Evolutionary conservation across 2,797 vertebrate genomes (phyloP), one percentile per base, ranked within the genome.

Genomic region (Gila robusta): DNA sequence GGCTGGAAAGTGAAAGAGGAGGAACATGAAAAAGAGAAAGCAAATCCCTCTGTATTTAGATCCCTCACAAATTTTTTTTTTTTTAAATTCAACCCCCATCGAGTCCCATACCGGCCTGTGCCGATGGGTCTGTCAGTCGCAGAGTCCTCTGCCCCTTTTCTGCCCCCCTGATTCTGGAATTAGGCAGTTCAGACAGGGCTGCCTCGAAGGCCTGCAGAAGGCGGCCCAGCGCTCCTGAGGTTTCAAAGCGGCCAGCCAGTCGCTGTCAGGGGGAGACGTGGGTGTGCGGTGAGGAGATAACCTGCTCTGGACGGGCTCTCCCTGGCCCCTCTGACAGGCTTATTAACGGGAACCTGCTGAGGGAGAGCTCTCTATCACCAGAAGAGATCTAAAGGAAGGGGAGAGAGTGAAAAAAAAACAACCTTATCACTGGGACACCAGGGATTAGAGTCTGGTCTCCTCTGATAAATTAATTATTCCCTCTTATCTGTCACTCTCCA

Each of bases 401-500:
- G 62, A 83, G 71, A 80, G 64, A 83, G 62, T 17, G 73, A 82
- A n/a, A 93, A 93, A 94, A 92, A 94, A 93, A 95, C 93, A 94
- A 90, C 89, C 94, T 96, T 96, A 97, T 96, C 94, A 91, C 93
- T 86, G 83, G 92, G 94, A 94, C 93, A 94, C 94, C 93, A 83
- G 92, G 94, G 96, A 96, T 95, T 96, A 95, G 94, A 95, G 94
- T 93, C 94, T 94, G 92, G 91, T 89, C 91, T 90, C 91, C 92
- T 90, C 91, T 90, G 88, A 95, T 95, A 95, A 96, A 96, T 96
- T 96, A 96, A 96, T 95, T 94, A 95, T 94, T 95, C 90, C 82
- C 89, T 94, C 94, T 95, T 93, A 95, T 95, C 93, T 93, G 87
- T 92, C 95, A 94, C 92, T 93, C 93, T 95, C 94, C 95, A 95